phyloP scores from a whole-genome alignment of 1,140 invertebrate species.

The Trichomalopsis sarcophagae region DNA sequence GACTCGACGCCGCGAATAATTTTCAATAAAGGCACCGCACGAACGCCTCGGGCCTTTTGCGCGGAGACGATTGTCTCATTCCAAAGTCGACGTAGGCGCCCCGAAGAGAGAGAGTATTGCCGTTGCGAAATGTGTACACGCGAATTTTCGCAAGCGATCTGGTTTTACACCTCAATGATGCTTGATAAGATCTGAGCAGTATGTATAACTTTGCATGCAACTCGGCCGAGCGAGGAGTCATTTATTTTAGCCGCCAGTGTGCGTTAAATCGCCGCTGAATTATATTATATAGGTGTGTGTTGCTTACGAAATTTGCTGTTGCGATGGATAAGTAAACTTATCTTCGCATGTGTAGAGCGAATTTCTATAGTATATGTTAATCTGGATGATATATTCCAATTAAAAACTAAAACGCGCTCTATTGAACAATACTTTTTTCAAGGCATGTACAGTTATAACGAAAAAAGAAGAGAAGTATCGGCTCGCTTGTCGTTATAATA shows the following conservation, averaged over 20 bases:
- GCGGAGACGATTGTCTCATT: background rate
- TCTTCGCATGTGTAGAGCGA: background rate
- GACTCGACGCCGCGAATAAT: background rate
- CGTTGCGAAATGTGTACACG: background rate
- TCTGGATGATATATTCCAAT: background rate
- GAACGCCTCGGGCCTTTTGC: background rate
- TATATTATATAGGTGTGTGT: background rate
- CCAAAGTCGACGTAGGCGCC: background rate
- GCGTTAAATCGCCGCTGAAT: background rate
- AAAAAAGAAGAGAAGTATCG: conserved; percentile 31
- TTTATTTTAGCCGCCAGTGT: background rate
- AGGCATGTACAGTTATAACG: conserved; percentile 19
- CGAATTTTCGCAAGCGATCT: conserved; percentile 18
- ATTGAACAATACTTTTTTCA: conserved; percentile 18
- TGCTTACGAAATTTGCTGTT: background rate
- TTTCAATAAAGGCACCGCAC: conserved; percentile 13
- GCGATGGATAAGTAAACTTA: background rate
- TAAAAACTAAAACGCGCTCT: background rate
- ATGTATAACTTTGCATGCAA: background rate
- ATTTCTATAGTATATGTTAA: background rate
- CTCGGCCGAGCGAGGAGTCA: background rate
- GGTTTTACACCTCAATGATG: background rate
- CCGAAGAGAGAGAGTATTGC: background rate
- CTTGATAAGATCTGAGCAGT: background rate
- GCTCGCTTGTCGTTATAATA: conserved; percentile 37